Base-by-base conservation (phyloP, 2,113 vertebrate species). In the Piprites chloris region DNA sequence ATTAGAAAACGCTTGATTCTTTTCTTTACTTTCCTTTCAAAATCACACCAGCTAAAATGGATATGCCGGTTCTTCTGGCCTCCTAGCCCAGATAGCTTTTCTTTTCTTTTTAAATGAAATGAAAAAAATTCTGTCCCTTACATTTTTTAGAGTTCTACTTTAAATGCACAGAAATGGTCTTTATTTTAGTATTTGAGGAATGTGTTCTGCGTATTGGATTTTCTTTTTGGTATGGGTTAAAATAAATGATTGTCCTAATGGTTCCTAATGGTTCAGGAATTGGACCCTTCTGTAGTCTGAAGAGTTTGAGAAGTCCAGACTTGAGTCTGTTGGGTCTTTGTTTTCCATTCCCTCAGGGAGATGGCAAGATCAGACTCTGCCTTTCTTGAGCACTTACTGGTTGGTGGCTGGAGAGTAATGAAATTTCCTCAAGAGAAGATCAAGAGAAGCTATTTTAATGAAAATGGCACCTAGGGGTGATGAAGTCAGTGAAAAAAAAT, bases 291-390 rank as follows among this genome's bases (percentile, higher is more conserved):
- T 42, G 26, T 11, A 86, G 28, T 33, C 62, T n/a, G 13, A 83
- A 66, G 67, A 88, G 63, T 59, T 32, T 44, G 72, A 56, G 85
- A 80, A 69, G 46, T 86, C 41, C 81, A 92, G 77, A 91, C 41
- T 66, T 67, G 33, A 65, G 44, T 50, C 76, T 82, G 50, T 35
- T 39, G 15, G 32, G 62, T 79, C 87, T 77, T 56, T 86, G 32
- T 52, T 90, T 73, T 91, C 58, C 49, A 63, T 89, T 94, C 61
- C 52, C 49, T 91, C 52, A 14, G 46, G 66, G 37, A 87, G 89
- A 90, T 5, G 86, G 97, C 96, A 96, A 97, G 94, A 96, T 94
- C 82, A 95, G 87, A 94, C 85, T 92, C 92, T 87, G 63, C 85
- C 71, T 94, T 90, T 80, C 82, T 95, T 89, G 86, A 97, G 93